Conservation (phyloP, 1,140 invertebrate species). For the Olivierus martensii region DNA sequence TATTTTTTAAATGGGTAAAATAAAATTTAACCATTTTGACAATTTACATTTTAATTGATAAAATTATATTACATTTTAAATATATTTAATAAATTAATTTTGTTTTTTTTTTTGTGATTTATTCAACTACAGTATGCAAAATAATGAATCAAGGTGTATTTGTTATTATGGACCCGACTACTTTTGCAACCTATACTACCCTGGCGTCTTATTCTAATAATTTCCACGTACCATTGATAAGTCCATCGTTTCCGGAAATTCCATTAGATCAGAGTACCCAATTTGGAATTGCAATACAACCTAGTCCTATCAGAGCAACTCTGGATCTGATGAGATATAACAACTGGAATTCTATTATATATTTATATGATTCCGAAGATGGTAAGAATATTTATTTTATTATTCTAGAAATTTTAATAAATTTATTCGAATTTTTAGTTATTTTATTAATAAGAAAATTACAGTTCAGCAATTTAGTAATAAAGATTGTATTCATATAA, state of each 20-base stretch:
- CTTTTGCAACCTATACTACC: neutral
- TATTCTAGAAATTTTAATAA: too few species aligned
- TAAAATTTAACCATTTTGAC: too few species aligned
- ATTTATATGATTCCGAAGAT: slow-evolving; percentile 86
- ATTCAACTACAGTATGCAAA: too few species aligned
- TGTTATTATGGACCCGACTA: neutral
- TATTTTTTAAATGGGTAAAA: too few species aligned
- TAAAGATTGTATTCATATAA: too few species aligned
- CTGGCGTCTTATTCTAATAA: neutral
- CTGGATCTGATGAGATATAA: slow-evolving; percentile 82
- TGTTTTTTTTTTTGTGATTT: too few species aligned
- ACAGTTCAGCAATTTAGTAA: too few species aligned
- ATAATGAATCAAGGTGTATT: neutral
- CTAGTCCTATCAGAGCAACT: slow-evolving; percentile 81
- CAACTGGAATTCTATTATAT: slow-evolving; percentile 81
- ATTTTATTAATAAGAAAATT: too few species aligned
- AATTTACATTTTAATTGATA: too few species aligned
- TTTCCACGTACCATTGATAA: neutral
- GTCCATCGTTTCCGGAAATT: neutral
- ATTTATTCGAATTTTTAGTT: too few species aligned
- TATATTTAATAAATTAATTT: too few species aligned
- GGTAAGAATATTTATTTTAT: slow-evolving; percentile 43
- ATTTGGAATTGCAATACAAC: slow-evolving; percentile 31
- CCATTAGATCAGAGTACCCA: neutral
- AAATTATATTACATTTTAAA: too few species aligned